Base-by-base conservation (phyloP, 1,140 invertebrate genomes). In the Amphibalanus amphitrite region DNA sequence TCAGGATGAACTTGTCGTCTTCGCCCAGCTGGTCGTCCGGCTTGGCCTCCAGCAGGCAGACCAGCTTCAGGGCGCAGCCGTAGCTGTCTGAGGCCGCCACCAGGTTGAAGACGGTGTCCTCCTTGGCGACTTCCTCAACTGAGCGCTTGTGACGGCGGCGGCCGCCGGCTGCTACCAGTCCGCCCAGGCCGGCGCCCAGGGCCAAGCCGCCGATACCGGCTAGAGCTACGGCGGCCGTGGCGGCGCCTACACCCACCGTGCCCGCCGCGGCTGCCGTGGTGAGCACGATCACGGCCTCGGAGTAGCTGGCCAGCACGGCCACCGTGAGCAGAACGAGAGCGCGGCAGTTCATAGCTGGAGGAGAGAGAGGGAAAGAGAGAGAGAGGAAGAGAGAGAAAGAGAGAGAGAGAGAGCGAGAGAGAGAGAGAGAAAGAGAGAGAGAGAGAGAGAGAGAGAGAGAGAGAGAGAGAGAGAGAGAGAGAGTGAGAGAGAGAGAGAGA, bases 1-100 rank as follows among this genome's bases (percentile, higher is more conserved):
- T 75, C 67, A 78, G 73, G 29, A 78, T 78, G 68, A 78, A 73
- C 68, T 74, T 74, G 69, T 78, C 78, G 65, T 77, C 76, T 8
- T 74, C 74, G 13, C 29, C 40, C 28, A 78, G 72, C 10, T 65
- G 33, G 17, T 73, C 40, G 33, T 75, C 72, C 25, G 75, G 71
- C 0, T 74, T 74, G 69, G 77, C 74, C 26, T 76, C 73, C 65
- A 78, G 72, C 69, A 78, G 77, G 71, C 78, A 78, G 26, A 78
- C 75, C 28, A 78, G 76, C 29, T 76, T 69, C 71, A 77, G 69
- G 28, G 77, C 78, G 71, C 78, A 78, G 40, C 76, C 76, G 26
- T 75, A 70, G 71, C 74, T 73, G 67, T 78, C 77, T n/a, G 73
- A 67, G 69, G 33, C 64, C 65, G 74, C 70, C 17, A 72, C 73